Conservation (phyloP, 2,797 vertebrate genomes). For the Pseudotriccus pelzelni region DNA sequence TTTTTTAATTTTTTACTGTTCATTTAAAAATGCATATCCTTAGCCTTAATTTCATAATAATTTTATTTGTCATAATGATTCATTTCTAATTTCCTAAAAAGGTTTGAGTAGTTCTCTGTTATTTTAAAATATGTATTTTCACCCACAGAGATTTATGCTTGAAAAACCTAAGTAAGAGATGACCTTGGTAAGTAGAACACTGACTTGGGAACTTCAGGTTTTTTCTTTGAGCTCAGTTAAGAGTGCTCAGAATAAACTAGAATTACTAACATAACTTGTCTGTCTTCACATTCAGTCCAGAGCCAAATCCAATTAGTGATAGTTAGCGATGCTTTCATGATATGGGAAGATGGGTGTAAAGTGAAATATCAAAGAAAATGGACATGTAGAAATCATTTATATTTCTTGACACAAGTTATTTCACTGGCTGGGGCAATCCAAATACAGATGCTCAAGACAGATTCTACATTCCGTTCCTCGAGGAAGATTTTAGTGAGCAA, state of each 20-base stretch:
- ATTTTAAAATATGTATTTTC: constrained; percentile 52
- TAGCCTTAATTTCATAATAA: neutral
- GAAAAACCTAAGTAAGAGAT: neutral
- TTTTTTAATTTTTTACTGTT: neutral
- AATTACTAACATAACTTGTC: neutral
- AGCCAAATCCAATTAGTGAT: neutral
- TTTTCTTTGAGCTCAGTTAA: neutral
- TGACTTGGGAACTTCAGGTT: neutral
- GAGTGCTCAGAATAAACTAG: neutral
- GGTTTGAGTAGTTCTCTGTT: neutral
- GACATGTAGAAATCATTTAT: neutral
- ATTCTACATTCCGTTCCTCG: neutral
- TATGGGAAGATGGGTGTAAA: neutral
- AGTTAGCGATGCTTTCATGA: neutral
- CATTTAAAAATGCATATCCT: constrained; percentile 26
- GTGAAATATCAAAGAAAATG: constrained; percentile 7
- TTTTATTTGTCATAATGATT: constrained; percentile 28
- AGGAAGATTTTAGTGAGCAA: neutral
- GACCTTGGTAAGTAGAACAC: constrained; percentile 9
- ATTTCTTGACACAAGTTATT: neutral
- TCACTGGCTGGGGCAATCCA: neutral
- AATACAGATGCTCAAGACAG: neutral
- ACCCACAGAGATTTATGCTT: constrained; percentile 39
- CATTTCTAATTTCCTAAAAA: constrained; percentile 17
- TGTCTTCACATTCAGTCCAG: neutral